A percentile compares a stretch with the other conserved stretches of the same genome.
Conservation (phyloP, 2,113 vertebrate genomes). For the Pantherophis guttatus region DNA sequence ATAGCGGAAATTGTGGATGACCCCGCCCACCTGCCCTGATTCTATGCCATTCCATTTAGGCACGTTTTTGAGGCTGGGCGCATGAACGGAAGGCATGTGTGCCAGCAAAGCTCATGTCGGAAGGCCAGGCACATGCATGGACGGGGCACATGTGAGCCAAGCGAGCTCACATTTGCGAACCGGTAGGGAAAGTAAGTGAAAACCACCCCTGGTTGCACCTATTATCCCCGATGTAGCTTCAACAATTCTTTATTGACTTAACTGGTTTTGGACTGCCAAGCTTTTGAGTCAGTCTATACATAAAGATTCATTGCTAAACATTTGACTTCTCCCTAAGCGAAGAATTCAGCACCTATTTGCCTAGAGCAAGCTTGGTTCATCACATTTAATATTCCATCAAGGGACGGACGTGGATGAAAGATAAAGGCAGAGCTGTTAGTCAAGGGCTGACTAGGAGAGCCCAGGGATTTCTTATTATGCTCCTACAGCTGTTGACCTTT, state of each 20-base stretch:
- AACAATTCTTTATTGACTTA: constrained; percentile 5
- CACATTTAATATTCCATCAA: constrained; percentile 7
- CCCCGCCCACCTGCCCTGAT: too few relatives aligned
- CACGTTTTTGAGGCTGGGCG: too few relatives aligned
- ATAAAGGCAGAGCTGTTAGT: constrained; percentile 8
- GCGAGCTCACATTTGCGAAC: too few relatives aligned
- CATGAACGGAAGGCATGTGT: too few relatives aligned
- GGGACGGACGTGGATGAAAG: neutral
- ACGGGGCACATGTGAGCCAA: too few relatives aligned
- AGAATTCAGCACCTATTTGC: constrained; percentile 7
- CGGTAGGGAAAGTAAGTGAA: too few relatives aligned
- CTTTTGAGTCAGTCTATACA: neutral
- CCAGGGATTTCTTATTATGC: constrained; percentile 1
- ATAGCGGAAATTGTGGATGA: too few relatives aligned
- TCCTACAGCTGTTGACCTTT: neutral
- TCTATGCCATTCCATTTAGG: too few relatives aligned
- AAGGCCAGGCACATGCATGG: too few relatives aligned
- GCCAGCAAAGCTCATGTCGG: too few relatives aligned
- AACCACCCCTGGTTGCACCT: neutral
- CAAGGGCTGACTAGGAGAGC: neutral
- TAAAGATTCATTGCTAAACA: neutral
- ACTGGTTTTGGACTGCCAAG: neutral
- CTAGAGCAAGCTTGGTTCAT: constrained; percentile 17
- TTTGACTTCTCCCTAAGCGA: neutral
- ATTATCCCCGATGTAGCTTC: neutral